phyloP scores from a whole-genome alignment of 2,888 invertebrate genomes.

The Diaprepes abbreviatus region DNA sequence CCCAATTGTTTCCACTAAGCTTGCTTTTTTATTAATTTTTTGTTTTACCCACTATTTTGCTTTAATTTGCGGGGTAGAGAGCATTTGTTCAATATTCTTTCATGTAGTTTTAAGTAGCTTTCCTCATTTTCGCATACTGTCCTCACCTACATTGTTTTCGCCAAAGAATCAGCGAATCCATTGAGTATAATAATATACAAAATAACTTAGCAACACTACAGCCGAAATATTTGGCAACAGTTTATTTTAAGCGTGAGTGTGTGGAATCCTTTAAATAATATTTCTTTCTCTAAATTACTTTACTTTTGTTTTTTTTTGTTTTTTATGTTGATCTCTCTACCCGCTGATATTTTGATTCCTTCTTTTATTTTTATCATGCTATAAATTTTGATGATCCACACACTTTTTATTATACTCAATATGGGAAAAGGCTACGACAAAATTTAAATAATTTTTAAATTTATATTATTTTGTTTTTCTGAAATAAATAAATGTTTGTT shows the following conservation, averaged over 20 bases:
- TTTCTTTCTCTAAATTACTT: constrained; percentile 5
- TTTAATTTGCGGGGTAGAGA: constrained; percentile 76
- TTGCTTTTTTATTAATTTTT: constrained; percentile 51
- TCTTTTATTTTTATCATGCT: constrained; percentile 38
- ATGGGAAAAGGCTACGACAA: constrained; percentile 41
- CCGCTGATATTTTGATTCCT: constrained; percentile 55
- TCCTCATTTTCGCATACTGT: constrained; percentile 24
- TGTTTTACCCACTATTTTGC: constrained; percentile 34
- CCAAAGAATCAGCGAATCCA: constrained; percentile 42
- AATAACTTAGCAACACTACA: constrained; percentile 30
- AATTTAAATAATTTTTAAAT: neutral
- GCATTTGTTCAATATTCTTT: constrained; percentile 66
- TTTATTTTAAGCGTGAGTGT: constrained; percentile 51
- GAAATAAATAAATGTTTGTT: neutral
- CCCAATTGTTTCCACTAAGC: constrained; percentile 29
- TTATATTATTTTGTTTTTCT: neutral
- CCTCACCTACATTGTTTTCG: constrained; percentile 27
- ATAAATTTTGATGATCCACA: constrained; percentile 51
- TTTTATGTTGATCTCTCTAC: constrained; percentile 58
- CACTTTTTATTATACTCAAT: constrained; percentile 66
- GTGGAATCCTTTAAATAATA: constrained; percentile 51
- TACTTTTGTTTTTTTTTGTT: constrained; percentile 35
- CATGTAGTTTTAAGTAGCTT: constrained; percentile 51
- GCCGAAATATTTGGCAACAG: neutral
- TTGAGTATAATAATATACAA: constrained; percentile 63